A percentile compares a stretch with the other conserved stretches of the same genome.
Evolutionary conservation across 2,888 invertebrate species (phyloP).

Genomic region (Eupithecia subumbrata): DNA sequence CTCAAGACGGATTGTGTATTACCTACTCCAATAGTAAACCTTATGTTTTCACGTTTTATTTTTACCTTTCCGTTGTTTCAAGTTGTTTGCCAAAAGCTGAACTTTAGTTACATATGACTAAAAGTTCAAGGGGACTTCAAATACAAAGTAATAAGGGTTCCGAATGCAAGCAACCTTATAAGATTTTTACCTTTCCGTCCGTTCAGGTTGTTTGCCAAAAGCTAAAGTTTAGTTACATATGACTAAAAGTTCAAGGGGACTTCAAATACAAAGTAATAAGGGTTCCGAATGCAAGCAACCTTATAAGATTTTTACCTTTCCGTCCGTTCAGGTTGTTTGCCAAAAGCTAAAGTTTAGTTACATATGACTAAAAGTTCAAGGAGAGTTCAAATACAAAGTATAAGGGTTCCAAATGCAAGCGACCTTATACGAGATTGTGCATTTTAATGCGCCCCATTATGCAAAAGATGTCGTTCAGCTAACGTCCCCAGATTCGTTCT

Average conservation of each 20-base stretch:
- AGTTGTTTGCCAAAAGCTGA: not conserved
- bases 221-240: not conserved
- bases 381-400: not conserved
- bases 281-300: conserved; percentile 19
- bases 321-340: not conserved
- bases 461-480: conserved; percentile 24
- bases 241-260: not conserved
- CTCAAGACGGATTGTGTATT: not conserved
- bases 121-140: conserved; percentile 1
- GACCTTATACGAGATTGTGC: conserved; percentile 17
- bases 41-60: not conserved
- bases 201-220: not conserved
- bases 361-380: not conserved
- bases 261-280: not conserved
- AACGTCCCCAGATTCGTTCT: conserved; percentile 16
- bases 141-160: not conserved
- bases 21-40: not conserved
- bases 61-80: not conserved
- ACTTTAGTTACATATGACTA: not conserved
- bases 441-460: conserved; percentile 26
- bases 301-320: not conserved
- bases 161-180: conserved; percentile 21
- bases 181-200: not conserved
- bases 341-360: not conserved
- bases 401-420: too few relatives aligned